Evolutionary conservation across 2,113 vertebrate species (phyloP).

Genomic region (Erinaceus europaeus): DNA sequence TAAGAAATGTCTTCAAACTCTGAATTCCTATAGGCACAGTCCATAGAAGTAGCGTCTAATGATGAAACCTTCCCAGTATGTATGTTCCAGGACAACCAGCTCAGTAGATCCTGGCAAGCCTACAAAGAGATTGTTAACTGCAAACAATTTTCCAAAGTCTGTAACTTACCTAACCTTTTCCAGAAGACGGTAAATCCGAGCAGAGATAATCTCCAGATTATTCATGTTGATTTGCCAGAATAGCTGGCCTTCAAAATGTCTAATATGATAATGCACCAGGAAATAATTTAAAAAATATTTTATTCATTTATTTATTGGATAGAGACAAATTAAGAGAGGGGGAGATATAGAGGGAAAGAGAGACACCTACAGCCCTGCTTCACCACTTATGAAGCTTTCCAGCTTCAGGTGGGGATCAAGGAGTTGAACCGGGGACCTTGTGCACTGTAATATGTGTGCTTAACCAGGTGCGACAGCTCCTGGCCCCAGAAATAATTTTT

Average conservation of each 20-base stretch:
- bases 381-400: too few relatives aligned
- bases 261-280: conserved; percentile 2
- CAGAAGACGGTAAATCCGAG: background rate
- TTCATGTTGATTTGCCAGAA: conserved; percentile 29
- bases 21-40: background rate
- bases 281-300: too few relatives aligned
- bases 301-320: too few relatives aligned
- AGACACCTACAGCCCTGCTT: too few relatives aligned
- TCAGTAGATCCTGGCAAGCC: conserved; percentile 45
- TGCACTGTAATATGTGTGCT: too few relatives aligned
- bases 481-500: too few relatives aligned
- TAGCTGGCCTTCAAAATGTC: background rate
- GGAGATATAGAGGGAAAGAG: too few relatives aligned
- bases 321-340: too few relatives aligned
- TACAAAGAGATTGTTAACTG: conserved; percentile 44
- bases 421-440: too few relatives aligned
- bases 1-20: conserved; percentile 40
- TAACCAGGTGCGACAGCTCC: too few relatives aligned
- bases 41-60: background rate
- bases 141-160: background rate
- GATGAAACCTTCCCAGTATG: background rate
- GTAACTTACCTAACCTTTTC: background rate
- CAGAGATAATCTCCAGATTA: background rate
- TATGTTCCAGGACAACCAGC: background rate
- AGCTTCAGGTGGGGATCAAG: background rate